Base-by-base conservation (phyloP, 2,113 vertebrate genomes). In the Macrotis lagotis region DNA sequence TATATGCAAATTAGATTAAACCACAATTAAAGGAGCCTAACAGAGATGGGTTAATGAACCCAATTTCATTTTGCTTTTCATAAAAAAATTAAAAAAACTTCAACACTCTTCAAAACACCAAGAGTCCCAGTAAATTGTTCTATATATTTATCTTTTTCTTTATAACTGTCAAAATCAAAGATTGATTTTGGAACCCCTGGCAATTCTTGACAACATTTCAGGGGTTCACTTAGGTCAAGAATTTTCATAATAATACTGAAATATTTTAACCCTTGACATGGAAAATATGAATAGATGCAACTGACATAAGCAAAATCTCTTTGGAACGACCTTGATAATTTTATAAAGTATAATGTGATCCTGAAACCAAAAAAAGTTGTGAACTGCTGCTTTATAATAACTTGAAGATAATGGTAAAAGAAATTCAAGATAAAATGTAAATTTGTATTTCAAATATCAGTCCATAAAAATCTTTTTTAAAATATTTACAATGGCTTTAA, bases 1-100 rank as follows among this genome's bases (percentile, higher is more conserved):
- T 97, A 10, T 96, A 98, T 98, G 97, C 90, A 98, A 98, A 98
- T 97, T 97, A 96, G 96, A 98, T 97, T 47, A 96, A 96, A 88
- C 53, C 97, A 92, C 93, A 98, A 98, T 97, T 97, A 98, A 97
- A 97, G 90, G 94, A 96, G 93, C 96, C 97, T 98, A 96, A 90
- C 88, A 96, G 95, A 98, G 90, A 97, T 97, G 66, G 52, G 26
- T 48, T 97, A 97, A 97, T 97, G 92, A 95, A 95, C 9, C 3
- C 49, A 96, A 95, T 97, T 96, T 97, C 59, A 93, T 98, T 98
- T 97, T 95, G 96, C 59, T 97, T 59, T 97, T 97, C 96, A 22
- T 88, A 91, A 97, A 83, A 83, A 44, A 83, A n/a, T 16, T 24
- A 98, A 96, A 97, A 97, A 94, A 90, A 97, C 91, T 96, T 88